These are phyloP conservation scores for Leptoteleia sp. DNA, from an alignment of 1,140 invertebrate genomes.

Conservation along the genomic window DNA sequence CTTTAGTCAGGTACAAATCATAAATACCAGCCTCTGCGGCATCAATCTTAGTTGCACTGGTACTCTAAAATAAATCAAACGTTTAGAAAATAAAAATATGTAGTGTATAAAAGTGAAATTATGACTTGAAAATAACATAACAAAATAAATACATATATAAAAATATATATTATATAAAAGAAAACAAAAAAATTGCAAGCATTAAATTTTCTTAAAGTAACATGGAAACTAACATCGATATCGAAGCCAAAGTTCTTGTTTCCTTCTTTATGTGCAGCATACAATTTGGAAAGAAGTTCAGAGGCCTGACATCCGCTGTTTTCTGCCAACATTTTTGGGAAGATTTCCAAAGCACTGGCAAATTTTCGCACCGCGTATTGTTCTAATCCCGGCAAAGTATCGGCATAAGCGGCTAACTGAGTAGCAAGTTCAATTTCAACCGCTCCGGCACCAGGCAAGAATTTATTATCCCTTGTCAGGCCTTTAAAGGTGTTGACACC, in stretches of 20 bases:
- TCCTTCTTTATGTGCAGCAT: conserved; percentile 95
- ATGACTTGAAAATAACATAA: too few species aligned
- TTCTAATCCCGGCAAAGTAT: conserved; percentile 95
- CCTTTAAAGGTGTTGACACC: conserved; percentile 99
- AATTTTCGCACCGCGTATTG: conserved; percentile 99
- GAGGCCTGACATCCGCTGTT: conserved; percentile 95
- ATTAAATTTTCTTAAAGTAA: too few species aligned
- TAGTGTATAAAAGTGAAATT: too few species aligned
- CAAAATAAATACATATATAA: too few species aligned
- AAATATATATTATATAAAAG: too few species aligned
- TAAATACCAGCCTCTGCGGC: conserved; percentile 88
- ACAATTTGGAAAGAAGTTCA: conserved; percentile 94
- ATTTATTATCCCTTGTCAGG: conserved; percentile 85
- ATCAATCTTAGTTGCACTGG: conserved; percentile 86
- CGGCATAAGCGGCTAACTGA: conserved; percentile 91
- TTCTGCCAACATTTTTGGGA: conserved; percentile 97
- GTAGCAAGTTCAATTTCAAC: conserved; percentile 96
- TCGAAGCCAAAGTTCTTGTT: conserved; percentile 92
- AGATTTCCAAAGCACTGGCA: conserved; percentile 93
- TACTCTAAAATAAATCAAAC: conserved; percentile 77
- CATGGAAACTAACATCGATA: conserved; percentile 88
- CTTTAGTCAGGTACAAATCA: conserved; percentile 94
- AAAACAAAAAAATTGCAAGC: too few species aligned
- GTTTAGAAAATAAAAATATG: too few species aligned
- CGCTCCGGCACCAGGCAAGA: conserved; percentile 96